A percentile compares a stretch with the other conserved stretches of the same genome.
Conservation (phyloP, 2,113 vertebrate species). For the Silurus asotus region DNA sequence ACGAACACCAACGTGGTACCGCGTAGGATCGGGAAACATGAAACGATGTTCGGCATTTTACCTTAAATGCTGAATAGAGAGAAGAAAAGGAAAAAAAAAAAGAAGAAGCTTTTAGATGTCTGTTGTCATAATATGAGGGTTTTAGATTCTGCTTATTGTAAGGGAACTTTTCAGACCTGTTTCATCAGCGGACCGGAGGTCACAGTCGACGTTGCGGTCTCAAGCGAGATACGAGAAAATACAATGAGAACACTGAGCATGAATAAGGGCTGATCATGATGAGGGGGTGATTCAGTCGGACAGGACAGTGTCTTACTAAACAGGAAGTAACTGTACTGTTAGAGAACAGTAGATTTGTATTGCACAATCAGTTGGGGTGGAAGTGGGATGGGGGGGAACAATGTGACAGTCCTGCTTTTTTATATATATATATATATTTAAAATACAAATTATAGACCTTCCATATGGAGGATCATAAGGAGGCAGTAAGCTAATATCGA, state of each 20-base stretch:
- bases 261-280: not conserved
- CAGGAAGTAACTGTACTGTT: conserved; percentile 1
- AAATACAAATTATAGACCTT: too few species aligned
- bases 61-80: not conserved
- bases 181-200: conserved; percentile 6
- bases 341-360: not conserved
- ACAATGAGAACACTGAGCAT: not conserved
- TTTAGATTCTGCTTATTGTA: conserved; percentile 12
- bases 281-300: not conserved
- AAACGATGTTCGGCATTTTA: not conserved
- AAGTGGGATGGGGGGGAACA: not conserved
- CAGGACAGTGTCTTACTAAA: not conserved
- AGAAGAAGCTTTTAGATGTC: not conserved
- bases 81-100: not conserved
- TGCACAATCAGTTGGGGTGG: not conserved
- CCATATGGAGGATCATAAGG: not conserved
- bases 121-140: conserved; percentile 28
- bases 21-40: not conserved
- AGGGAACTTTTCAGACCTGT: not conserved
- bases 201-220: not conserved
- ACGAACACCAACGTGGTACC: not conserved
- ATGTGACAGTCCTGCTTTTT: not conserved
- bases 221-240: not conserved
- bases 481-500: not conserved
- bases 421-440: too few species aligned